Evolutionary conservation across 2,113 vertebrate genomes (phyloP), one percentile per base, ranked within the genome.

Genomic region (Hypocryptadius cinnamomeus): DNA sequence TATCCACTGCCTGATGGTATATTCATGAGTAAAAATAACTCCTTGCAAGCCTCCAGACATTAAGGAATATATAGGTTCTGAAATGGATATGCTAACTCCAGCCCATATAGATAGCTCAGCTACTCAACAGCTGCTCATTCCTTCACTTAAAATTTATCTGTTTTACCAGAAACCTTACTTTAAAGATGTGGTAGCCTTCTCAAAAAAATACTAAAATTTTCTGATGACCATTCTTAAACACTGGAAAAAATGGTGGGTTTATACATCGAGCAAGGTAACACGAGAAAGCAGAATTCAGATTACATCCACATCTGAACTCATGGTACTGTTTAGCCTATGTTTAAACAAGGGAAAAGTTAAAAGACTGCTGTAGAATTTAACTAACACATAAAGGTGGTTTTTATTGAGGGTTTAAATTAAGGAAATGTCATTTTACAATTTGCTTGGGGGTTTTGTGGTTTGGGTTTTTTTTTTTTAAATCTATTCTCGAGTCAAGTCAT

Each of bases 81-180:
- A 91, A 94, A 89, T 5, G 16, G n/a, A 70, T 71, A 37, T 53
- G 42, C 19, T 45, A 59, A 69, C 47, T 56, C 16, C 27, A 81
- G 30, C 10, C 59, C 45, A 25, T 74, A 33, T 2, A 80, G 22
- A 79, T 39, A 85, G 68, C 47, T 89, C 92, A 85, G 84, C 51
- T 93, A 80, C 35, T 18, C 85, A 85, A 92, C 88, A 83, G 82
- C 79, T 96, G 78, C 60, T 40, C 37, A 69, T 85, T 87, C 47
- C 60, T 95, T 95, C 60, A 33, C 92, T 92, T 72, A 86, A 94
- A 94, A 90, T 89, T 40, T 72, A 92, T 71, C 84, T 91, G 78
- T 93, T 95, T 94, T 92, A 77, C 66, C 93, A 97, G 78, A 96
- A 97, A 94, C 93, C 95, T 50, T 56, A 59, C 81, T 48, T 66